A percentile compares a stretch with the other conserved stretches of the same genome.
Conservation (phyloP, 1,140 invertebrate species). For the Penaeus chinensis region DNA sequence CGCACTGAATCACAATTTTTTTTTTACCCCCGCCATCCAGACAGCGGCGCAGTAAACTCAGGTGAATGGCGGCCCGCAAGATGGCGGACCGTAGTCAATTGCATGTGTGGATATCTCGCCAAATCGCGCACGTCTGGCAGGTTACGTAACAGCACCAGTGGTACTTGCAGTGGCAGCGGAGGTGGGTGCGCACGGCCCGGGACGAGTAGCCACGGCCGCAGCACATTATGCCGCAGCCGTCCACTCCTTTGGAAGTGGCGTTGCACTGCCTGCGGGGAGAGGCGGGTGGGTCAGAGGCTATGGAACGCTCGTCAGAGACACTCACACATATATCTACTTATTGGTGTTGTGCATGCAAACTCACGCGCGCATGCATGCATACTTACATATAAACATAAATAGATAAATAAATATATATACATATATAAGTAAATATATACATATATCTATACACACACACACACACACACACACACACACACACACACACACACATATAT, state of each 20-base stretch:
- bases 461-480: no score
- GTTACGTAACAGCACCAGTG: conserved; percentile 92
- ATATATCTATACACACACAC: no score
- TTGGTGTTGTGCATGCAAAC: no score
- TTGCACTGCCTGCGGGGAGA: conserved; percentile 77
- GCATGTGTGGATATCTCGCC: conserved; percentile 78
- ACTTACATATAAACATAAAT: no score
- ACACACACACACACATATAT: no score
- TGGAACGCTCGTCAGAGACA: no score
- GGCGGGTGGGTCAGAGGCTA: no score
- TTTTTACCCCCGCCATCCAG: neutral
- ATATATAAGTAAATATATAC: no score
- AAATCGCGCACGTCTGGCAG: conserved; percentile 82
- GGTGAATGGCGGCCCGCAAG: neutral
- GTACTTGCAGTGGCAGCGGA: conserved; percentile 89
- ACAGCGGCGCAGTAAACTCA: neutral
- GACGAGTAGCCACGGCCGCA: conserved; percentile 86
- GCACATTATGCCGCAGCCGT: conserved; percentile 83
- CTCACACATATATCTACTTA: no score
- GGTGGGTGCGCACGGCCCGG: conserved; percentile 76
- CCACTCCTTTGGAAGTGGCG: conserved; percentile 80
- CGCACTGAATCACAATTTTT: neutral
- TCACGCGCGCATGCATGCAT: no score
- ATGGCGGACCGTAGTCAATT: conserved; percentile 69
- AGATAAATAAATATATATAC: no score